Conservation (phyloP, 2,113 vertebrate genomes). For the Setophaga petechia region DNA sequence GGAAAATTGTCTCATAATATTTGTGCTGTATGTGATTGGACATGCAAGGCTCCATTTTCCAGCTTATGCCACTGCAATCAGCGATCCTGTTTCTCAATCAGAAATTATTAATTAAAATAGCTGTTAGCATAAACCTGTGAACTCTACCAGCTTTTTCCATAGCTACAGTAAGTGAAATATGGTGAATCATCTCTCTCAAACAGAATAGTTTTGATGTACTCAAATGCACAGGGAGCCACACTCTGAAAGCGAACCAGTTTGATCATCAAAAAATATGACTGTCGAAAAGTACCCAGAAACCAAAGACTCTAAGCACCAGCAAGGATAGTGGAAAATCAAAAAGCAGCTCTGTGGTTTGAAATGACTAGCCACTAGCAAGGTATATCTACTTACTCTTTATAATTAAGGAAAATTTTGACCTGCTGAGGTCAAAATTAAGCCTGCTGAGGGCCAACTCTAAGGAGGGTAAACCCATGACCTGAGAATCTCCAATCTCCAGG, state of each 20-base stretch:
- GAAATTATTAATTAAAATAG: neutral
- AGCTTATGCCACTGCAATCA: neutral
- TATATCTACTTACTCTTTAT: neutral
- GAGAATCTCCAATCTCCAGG: neutral
- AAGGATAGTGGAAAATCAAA: neutral
- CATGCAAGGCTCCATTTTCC: neutral
- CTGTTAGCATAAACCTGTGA: neutral
- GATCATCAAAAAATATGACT: neutral
- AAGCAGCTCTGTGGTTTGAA: neutral
- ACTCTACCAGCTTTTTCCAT: neutral
- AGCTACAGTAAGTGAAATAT: neutral
- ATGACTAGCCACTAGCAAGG: neutral
- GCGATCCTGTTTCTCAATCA: neutral
- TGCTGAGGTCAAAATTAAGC: neutral
- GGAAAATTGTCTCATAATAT: rapidly evolving
- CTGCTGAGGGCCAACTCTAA: neutral
- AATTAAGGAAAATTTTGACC: neutral
- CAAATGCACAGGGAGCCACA: neutral
- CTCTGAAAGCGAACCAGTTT: neutral
- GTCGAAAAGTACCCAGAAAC: neutral
- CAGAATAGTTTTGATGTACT: neutral
- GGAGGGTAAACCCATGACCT: neutral
- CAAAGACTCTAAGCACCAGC: neutral
- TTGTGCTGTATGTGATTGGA: neutral
- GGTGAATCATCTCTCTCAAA: neutral